Conservation (phyloP, 2,113 vertebrate species). For the Emydocephalus ijimae region DNA sequence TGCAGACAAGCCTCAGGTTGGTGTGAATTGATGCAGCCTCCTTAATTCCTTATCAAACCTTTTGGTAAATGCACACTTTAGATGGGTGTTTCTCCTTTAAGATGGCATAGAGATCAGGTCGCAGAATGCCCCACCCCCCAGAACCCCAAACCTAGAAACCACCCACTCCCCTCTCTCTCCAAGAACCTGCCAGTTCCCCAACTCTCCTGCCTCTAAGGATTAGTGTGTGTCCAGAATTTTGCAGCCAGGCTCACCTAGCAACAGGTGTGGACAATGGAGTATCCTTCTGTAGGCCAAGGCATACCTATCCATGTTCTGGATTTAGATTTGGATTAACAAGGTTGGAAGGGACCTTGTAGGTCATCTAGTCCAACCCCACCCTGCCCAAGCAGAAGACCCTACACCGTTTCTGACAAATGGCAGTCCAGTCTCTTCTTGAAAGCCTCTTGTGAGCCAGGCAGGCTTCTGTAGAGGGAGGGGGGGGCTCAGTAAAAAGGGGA, state of each 20-base stretch:
- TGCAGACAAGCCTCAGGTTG: not conserved
- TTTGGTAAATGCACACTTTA: not conserved
- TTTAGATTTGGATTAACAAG: too few species aligned
- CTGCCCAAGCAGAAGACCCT: too few species aligned
- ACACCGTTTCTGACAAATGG: too few species aligned
- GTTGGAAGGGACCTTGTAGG: too few species aligned
- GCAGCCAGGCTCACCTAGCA: not conserved
- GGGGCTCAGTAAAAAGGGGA: not conserved
- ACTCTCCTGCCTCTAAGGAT: not conserved
- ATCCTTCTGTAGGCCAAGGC: not conserved
- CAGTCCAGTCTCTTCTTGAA: too few species aligned
- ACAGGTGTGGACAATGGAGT: not conserved
- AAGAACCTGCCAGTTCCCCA: not conserved
- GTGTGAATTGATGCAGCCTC: not conserved
- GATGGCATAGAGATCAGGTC: not conserved
- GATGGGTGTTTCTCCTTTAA: not conserved
- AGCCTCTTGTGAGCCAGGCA: not conserved
- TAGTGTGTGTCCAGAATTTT: not conserved
- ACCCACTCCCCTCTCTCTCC: not conserved
- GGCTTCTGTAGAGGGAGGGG: not conserved
- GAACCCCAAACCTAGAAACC: not conserved
- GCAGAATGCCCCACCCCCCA: not conserved
- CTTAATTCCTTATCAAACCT: not conserved
- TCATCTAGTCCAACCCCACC: too few species aligned
- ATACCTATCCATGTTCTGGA: not conserved